phyloP scores from a whole-genome alignment of 2,113 vertebrate genomes.

The Ammodytes dubius region DNA sequence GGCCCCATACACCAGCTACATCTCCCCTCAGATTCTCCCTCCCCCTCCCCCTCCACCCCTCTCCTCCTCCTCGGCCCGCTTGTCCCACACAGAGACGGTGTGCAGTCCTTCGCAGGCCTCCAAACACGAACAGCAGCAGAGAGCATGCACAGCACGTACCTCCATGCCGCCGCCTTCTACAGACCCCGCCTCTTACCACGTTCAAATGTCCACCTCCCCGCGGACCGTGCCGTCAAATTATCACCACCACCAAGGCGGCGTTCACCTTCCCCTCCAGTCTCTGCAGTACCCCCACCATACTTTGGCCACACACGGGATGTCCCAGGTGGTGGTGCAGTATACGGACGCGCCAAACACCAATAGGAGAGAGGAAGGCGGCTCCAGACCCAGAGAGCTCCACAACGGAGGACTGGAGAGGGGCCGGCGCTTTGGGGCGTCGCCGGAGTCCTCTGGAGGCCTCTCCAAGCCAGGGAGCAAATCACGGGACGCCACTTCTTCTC shows the following conservation, averaged over 20 bases:
- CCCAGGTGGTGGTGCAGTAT: conserved; percentile 93
- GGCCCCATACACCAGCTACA: conserved; percentile 91
- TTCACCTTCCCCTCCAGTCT: conserved; percentile 85
- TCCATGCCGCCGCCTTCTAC: conserved; percentile 87
- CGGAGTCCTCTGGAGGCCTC: conserved; percentile 52
- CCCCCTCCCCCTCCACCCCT: conserved; percentile 89
- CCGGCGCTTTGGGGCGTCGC: conserved; percentile 83
- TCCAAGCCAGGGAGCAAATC: conserved; percentile 77
- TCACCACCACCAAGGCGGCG: conserved; percentile 82
- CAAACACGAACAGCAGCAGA: conserved; percentile 87
- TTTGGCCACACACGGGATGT: conserved; percentile 86
- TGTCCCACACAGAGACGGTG: conserved; percentile 80
- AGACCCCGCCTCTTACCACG: conserved; percentile 85
- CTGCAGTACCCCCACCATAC: conserved; percentile 89
- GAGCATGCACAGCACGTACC: conserved; percentile 81
- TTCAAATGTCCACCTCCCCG: conserved; percentile 84
- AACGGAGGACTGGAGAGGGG: conserved; percentile 93
- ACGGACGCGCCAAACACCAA: conserved; percentile 79
- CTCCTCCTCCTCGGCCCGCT: conserved; percentile 86
- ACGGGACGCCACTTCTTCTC: conserved; percentile 68
- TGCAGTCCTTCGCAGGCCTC: conserved; percentile 88
- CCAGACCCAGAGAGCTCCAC: conserved; percentile 90
- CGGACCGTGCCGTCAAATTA: conserved; percentile 85
- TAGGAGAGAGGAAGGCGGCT: conserved; percentile 86
- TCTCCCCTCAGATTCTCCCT: conserved; percentile 92